These are phyloP conservation scores for Ariopsis seemanni DNA, from an alignment of 2,113 vertebrate species.

Conservation along the genomic window DNA sequence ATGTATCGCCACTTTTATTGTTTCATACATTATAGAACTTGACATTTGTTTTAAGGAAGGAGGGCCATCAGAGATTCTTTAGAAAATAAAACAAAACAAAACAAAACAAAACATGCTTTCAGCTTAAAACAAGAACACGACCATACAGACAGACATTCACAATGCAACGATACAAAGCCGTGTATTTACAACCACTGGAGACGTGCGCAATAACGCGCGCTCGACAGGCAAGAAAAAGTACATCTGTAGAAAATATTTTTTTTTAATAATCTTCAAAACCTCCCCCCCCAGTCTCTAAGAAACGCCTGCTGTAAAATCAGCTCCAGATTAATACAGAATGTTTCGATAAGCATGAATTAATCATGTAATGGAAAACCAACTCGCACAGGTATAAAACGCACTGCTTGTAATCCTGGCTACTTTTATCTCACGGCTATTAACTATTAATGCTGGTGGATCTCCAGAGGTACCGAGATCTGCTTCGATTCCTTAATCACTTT, in stretches of 20 bases:
- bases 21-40: slow-evolving; percentile 67
- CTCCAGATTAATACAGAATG: background rate
- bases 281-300: background rate
- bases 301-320: background rate
- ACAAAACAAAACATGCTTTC: slow-evolving; percentile 63
- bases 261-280: slow-evolving; percentile 16
- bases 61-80: slow-evolving; percentile 31
- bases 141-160: slow-evolving; percentile 66
- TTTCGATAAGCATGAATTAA: background rate
- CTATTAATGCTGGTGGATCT: background rate
- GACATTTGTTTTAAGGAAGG: slow-evolving; percentile 68
- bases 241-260: slow-evolving; percentile 57
- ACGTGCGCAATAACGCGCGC: slow-evolving; percentile 47
- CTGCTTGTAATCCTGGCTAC: background rate
- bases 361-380: background rate
- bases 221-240: slow-evolving; percentile 54
- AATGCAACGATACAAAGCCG: slow-evolving; percentile 69
- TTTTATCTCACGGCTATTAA: slow-evolving; percentile 2
- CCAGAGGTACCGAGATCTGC: background rate
- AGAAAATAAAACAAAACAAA: slow-evolving; percentile 51
- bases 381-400: background rate
- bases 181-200: slow-evolving; percentile 64
- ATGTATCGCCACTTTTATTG: slow-evolving; percentile 69
- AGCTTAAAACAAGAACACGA: slow-evolving; percentile 65
- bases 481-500: background rate